Evolutionary conservation across 1,140 invertebrate genomes (phyloP), one percentile per base, ranked within the genome.

Genomic region (Homalodisca vitripennis): DNA sequence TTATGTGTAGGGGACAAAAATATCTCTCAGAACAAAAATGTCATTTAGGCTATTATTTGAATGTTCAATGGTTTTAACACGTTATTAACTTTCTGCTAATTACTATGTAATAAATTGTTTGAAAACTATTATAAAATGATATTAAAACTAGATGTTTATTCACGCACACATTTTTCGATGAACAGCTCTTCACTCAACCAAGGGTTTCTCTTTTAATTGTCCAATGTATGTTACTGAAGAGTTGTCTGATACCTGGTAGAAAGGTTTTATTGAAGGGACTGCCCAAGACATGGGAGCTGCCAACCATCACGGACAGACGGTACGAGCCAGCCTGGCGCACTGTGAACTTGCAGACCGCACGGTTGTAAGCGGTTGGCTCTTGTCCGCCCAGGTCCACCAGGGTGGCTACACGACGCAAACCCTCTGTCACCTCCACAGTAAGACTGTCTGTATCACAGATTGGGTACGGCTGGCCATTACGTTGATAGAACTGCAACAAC

Each of bases 371-470:
- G 68, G 88, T 86, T 22, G 92, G 90, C 79, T 94, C 89, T 22
- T 87, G 87, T 22, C 91, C 89, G 53, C 93, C 93, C 72, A 95
- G 83, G 80, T 95, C 92, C 73, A 92, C 87, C 60, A 94, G 86
- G 26, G 91, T 89, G 14, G 92, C 89, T 72, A 95, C 89, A 81
- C 93, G 91, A 72, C 90, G 85, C 17, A 88, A 87, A 34, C 92
- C 92, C 75, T 94, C 91, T 32, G 87, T 89, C 70, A 97, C 92
- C 79, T 93, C 90, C 29, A 96, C 90, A 72, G 89, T 85, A 63
- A 97, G 85, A 79, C 92, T 90, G 82, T 96, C 94, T 66, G 90
- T 92, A 82, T 95, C 92, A 80, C 92, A 95, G 73, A 96, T 90
- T 73, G 93, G 93, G 84, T 96, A 97, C 68, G 93, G 91, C 77